Conservation (phyloP, 2,888 invertebrate species). For the Oasisia sp. region DNA sequence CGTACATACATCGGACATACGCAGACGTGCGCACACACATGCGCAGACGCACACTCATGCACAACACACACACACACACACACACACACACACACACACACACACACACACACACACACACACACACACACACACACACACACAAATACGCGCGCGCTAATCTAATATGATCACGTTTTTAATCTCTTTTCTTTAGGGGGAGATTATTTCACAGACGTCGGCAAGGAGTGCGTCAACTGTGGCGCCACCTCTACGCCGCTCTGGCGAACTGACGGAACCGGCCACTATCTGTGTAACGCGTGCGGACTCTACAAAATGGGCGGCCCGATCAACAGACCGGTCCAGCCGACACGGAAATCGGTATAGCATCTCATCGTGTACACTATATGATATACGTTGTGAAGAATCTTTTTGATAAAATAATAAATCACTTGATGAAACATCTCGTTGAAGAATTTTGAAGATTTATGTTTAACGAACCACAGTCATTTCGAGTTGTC, state of each 20-base stretch:
- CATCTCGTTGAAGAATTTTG: neutral
- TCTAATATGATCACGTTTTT: too few species aligned
- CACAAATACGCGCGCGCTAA: neutral
- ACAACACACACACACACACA: neutral
- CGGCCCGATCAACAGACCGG: neutral
- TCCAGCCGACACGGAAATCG: neutral
- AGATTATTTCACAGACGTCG: neutral
- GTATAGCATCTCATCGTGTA: neutral
- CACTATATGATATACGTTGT: neutral
- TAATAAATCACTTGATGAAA: neutral
- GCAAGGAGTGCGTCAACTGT: slow-evolving; percentile 4
- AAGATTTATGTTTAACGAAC: neutral
- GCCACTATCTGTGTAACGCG: neutral
- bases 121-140: neutral
- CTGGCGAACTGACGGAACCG: slow-evolving; percentile 9
- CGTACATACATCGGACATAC: neutral
- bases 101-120: neutral
- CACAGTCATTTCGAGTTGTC: neutral
- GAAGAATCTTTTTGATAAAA: too few species aligned
- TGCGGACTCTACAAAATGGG: slow-evolving; percentile 10
- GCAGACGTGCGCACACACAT: neutral
- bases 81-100: neutral
- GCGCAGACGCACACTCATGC: neutral
- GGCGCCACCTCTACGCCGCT: slow-evolving; percentile 1
- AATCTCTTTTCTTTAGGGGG: neutral